phyloP scores from a whole-genome alignment of 2,113 vertebrate genomes.

The Elgaria multicarinata region DNA sequence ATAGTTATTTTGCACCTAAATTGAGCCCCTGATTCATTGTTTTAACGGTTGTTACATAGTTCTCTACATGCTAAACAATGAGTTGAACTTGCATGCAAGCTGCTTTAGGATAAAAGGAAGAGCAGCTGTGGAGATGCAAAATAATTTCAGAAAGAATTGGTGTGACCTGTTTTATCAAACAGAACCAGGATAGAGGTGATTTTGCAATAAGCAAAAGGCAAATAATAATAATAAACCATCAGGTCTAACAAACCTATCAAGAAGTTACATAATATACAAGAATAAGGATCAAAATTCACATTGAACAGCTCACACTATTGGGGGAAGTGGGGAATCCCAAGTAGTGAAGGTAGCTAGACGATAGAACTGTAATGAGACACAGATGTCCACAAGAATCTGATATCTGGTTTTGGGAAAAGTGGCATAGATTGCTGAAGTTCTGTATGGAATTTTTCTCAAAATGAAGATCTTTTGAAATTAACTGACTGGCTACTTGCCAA shows the following conservation, averaged over 20 bases:
- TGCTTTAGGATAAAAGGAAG: neutral
- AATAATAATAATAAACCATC: neutral
- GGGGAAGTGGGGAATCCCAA: neutral
- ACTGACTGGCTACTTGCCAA: neutral
- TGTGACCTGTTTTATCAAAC: neutral
- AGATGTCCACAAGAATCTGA: neutral
- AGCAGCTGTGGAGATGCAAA: neutral
- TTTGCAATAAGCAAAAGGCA: neutral
- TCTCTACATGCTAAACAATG: neutral
- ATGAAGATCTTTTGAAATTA: neutral
- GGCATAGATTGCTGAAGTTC: neutral
- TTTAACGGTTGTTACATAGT: neutral
- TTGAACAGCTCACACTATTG: neutral
- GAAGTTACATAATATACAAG: neutral
- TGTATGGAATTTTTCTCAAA: neutral
- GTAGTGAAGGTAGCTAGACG: neutral
- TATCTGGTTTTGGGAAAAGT: neutral
- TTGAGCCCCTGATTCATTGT: neutral
- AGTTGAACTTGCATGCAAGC: neutral
- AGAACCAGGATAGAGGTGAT: neutral
- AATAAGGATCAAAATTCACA: neutral
- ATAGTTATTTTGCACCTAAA: neutral
- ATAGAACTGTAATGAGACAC: neutral
- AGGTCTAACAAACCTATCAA: neutral
- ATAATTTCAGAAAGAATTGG: neutral